These are phyloP conservation scores for Limnephilus auricula DNA, from an alignment of 2,888 invertebrate species.

Conservation along the genomic window DNA sequence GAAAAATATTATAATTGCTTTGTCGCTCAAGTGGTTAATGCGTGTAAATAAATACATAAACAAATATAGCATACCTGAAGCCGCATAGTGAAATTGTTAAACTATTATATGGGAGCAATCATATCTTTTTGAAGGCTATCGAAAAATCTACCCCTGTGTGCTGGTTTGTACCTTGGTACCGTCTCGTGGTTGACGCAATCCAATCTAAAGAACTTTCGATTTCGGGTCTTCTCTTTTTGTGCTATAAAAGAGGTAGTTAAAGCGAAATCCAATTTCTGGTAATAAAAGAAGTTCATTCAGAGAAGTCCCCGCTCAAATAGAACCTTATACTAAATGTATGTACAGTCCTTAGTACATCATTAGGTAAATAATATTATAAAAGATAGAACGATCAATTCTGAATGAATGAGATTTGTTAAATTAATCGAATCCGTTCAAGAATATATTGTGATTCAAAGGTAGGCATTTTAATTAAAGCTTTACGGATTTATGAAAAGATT, in stretches of 20 bases:
- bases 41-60: too few relatives aligned
- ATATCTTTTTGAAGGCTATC: too few relatives aligned
- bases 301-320: slow-evolving; percentile 11
- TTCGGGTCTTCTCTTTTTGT: slow-evolving; percentile 26
- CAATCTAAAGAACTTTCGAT: slow-evolving; percentile 39
- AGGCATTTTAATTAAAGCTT: background rate
- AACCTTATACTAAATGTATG: background rate
- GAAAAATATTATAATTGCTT: too few relatives aligned
- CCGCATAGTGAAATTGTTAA: background rate
- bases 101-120: too few relatives aligned
- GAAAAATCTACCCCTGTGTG: background rate
- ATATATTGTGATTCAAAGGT: background rate
- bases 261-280: slow-evolving; percentile 51
- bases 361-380: background rate
- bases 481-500: background rate
- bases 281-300: slow-evolving; percentile 63
- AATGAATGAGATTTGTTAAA: background rate
- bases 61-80: background rate
- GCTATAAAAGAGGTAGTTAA: slow-evolving; percentile 30
- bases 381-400: background rate
- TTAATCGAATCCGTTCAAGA: background rate
- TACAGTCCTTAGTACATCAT: background rate
- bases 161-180: background rate
- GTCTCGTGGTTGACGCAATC: slow-evolving; percentile 14
- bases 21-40: too few relatives aligned